phyloP scores from a whole-genome alignment of 1,140 invertebrate genomes.

The Drosophila repletoides region DNA sequence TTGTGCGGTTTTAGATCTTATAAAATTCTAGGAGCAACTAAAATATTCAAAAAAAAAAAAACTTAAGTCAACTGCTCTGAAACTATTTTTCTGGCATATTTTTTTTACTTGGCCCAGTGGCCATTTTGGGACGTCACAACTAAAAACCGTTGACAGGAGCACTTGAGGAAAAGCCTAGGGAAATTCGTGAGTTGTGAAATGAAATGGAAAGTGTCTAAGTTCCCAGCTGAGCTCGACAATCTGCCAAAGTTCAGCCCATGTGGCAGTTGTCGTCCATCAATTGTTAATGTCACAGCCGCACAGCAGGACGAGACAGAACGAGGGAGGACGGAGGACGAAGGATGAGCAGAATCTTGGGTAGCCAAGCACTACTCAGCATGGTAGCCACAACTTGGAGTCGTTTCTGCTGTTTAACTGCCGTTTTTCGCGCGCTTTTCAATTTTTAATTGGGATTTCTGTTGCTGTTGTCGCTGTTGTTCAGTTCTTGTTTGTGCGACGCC shows the following conservation, averaged over 20 bases:
- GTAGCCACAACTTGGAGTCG: slow-evolving; percentile 25
- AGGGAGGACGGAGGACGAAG: slow-evolving; percentile 11
- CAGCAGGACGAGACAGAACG: too few species aligned
- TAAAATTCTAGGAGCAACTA: too few species aligned
- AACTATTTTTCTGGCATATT: slow-evolving; percentile 3
- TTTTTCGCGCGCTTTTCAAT: slow-evolving; percentile 72
- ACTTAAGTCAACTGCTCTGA: background rate
- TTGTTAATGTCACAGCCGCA: slow-evolving; percentile 72
- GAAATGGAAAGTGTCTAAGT: slow-evolving; percentile 45
- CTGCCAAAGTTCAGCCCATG: slow-evolving; percentile 56
- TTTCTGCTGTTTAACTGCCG: slow-evolving; percentile 68
- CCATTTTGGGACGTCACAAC: slow-evolving; percentile 16
- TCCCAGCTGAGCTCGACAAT: slow-evolving; percentile 62
- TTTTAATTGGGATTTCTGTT: slow-evolving; percentile 74
- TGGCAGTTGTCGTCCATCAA: slow-evolving; percentile 63
- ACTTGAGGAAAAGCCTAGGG: slow-evolving; percentile 16
- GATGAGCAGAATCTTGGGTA: slow-evolving; percentile 22
- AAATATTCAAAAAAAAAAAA: background rate
- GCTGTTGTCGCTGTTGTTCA: slow-evolving; percentile 7
- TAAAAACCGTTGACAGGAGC: background rate
- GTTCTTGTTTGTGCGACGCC: slow-evolving; percentile 52
- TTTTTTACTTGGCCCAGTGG: slow-evolving; percentile 11
- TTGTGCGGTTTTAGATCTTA: too few species aligned
- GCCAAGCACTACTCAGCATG: slow-evolving; percentile 42
- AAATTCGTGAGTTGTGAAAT: slow-evolving; percentile 2